These are phyloP conservation scores for Oceanodroma leucorhoa DNA, from an alignment of 2,797 vertebrate species.

Conservation along the genomic window DNA sequence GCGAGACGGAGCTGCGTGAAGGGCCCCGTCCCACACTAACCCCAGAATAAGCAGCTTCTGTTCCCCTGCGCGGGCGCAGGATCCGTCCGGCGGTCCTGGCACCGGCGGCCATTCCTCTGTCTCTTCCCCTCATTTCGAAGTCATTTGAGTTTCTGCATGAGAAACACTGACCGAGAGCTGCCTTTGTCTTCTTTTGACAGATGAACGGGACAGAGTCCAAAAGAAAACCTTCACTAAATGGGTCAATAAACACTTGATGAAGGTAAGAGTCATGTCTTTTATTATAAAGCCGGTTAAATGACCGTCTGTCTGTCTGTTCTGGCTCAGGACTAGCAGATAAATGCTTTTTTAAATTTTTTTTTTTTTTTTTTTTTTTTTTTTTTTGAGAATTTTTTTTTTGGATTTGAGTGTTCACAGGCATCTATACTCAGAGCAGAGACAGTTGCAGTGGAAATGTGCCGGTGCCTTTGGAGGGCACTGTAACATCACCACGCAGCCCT, in stretches of 20 bases:
- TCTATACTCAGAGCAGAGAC: background rate
- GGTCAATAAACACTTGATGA: constrained; percentile 99
- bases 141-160: constrained; percentile 33
- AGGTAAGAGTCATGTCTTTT: constrained; percentile 75
- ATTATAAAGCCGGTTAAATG: background rate
- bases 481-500: background rate
- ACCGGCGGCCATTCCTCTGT: background rate
- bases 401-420: rapidly evolving
- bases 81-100: background rate
- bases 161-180: constrained; percentile 19
- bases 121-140: constrained; percentile 42
- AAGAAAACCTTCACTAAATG: constrained; percentile 99
- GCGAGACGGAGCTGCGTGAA: rapidly evolving
- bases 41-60: background rate
- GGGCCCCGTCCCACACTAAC: rapidly evolving
- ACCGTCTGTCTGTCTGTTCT: background rate
- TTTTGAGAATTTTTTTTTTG: background rate
- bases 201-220: constrained; percentile 97
- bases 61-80: background rate
- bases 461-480: constrained; percentile 43
- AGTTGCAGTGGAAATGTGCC: background rate
- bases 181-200: constrained; percentile 76
- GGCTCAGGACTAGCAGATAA: background rate
- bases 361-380: background rate
- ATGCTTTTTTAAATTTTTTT: background rate